Evolutionary conservation across 2,113 vertebrate species (phyloP), one percentile per base, ranked within the genome.

Genomic region (Hystrix brachyura): DNA sequence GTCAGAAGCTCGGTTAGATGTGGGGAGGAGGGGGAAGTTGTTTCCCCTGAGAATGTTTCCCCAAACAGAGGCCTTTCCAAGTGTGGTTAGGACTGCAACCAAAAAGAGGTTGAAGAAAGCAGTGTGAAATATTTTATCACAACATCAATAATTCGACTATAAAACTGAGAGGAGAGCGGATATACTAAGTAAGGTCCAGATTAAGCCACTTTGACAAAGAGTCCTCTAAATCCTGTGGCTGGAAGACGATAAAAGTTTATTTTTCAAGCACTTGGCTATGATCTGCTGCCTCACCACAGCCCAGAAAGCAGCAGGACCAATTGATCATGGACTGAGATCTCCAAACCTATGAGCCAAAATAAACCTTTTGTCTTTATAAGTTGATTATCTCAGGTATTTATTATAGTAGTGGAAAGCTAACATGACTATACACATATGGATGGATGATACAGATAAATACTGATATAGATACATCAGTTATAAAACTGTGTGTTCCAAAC

Each of bases 201-300:
- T 62, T 13, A 72, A 96, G 29, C 57, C 59, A 65, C 25, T 51
- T 95, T 69, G 64, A 92, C 74, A 76, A 78, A 79, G 55, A 80
- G 21, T 64, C 2, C 18, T 87, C 46, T 78, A 64, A 72, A 51
- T 62, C 55, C 5, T 85, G 62, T 71, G 53, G 34, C 34, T 57
- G 1, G 71, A 69, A 43, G 17, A 59, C 10, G 51, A 81, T 29
- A n/a, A 48, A 59, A 48, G 29, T 74, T 72, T 72, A n/a, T 53
- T 79, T 72, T 72, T 29, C 59, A 87, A 43, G 62, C 62, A 23
- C 65, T 87, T 23, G 5, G 51, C 84, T 15, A 7, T 18, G 18
- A 59, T 38, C 23, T 13, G 53, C 53, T 32, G 10, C 27, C n/a
- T 57, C 53, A 32, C n/a, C 10, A 25, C 53, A 43, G n/a, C 13